A percentile compares a stretch with the other conserved stretches of the same genome.
phyloP scores from a whole-genome alignment of 2,113 vertebrate genomes.

The Gambusia affinis region DNA sequence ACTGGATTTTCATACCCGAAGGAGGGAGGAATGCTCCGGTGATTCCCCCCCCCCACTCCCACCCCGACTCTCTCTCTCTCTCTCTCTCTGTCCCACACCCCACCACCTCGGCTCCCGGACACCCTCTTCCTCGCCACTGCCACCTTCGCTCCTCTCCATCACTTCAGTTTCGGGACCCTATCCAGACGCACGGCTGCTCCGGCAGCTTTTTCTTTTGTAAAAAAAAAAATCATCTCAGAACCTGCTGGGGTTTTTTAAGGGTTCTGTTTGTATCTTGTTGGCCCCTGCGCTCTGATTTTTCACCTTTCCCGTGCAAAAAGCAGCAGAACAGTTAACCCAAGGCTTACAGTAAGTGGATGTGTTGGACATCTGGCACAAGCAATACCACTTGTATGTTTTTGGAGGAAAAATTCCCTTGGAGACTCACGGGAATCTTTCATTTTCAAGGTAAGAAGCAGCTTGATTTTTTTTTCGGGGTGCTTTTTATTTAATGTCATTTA shows the following conservation, averaged over 20 bases:
- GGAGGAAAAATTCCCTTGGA: slow-evolving; percentile 33
- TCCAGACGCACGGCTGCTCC: slow-evolving; percentile 25
- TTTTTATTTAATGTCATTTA: no score
- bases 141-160: slow-evolving; percentile 28
- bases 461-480: slow-evolving; percentile 19
- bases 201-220: neutral
- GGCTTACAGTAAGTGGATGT: slow-evolving; percentile 56
- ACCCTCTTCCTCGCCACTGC: slow-evolving; percentile 18
- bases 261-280: neutral
- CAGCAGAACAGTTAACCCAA: slow-evolving; percentile 23
- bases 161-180: slow-evolving; percentile 36
- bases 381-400: slow-evolving; percentile 33
- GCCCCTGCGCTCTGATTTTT: slow-evolving; percentile 30
- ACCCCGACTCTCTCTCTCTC: no score
- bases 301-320: slow-evolving; percentile 1
- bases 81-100: no score
- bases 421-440: slow-evolving; percentile 37
- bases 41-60: slow-evolving; percentile 43
- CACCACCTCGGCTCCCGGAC: neutral
- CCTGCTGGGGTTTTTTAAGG: neutral
- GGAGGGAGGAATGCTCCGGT: slow-evolving; percentile 60
- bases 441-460: slow-evolving; percentile 56
- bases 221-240: neutral
- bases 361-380: slow-evolving; percentile 56
- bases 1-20: slow-evolving; percentile 51